Conservation (phyloP, 2,113 vertebrate species). For the Ptyas mucosa region DNA sequence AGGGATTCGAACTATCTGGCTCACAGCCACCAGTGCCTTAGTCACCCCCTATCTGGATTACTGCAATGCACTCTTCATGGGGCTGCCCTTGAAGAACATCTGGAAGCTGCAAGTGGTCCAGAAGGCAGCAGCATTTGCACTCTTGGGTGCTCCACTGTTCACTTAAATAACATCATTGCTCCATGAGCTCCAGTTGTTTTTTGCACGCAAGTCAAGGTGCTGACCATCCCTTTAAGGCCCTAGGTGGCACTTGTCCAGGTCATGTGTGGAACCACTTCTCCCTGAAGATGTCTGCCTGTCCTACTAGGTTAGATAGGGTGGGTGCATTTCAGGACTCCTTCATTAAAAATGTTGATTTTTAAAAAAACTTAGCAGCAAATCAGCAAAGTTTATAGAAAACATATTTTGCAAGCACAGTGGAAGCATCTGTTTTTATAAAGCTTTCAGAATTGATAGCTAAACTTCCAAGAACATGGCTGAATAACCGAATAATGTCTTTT, state of each 20-base stretch:
- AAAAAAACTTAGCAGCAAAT: background rate
- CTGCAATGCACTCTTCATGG: background rate
- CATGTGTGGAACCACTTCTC: background rate
- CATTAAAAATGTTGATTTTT: background rate
- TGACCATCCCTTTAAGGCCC: background rate
- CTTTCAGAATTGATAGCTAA: background rate
- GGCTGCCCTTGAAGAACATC: background rate
- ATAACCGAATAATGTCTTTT: constrained; percentile 18
- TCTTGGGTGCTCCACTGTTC: background rate
- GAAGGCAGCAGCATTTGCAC: background rate
- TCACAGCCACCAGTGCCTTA: background rate
- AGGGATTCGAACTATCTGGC: no score
- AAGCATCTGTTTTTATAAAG: background rate
- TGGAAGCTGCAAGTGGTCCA: background rate
- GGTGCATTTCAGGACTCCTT: background rate
- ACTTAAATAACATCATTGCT: background rate
- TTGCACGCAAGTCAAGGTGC: background rate
- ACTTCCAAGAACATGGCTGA: constrained; percentile 16
- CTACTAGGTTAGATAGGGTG: background rate
- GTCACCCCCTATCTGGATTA: background rate
- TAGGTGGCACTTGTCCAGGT: background rate
- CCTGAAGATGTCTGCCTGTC: background rate
- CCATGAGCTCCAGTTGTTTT: background rate
- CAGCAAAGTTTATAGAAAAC: constrained; percentile 9
- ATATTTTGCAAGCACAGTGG: background rate